Evolutionary conservation across 2,797 vertebrate genomes (phyloP), one percentile per base, ranked within the genome.

Genomic region (Mus caroli): DNA sequence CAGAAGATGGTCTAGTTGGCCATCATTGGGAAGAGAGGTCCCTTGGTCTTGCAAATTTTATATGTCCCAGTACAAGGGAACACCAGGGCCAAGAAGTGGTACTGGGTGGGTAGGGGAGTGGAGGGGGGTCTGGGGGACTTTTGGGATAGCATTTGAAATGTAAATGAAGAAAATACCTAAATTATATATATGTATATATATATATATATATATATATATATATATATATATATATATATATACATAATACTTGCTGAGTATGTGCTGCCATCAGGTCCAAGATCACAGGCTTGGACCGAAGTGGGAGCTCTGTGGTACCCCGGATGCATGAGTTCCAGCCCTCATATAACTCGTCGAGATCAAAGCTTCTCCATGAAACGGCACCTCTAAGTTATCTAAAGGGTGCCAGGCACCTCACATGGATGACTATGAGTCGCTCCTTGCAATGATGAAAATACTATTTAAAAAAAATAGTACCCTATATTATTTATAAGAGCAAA

Each of bases 401-500:
- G 62, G 90, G 54, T 56, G 4, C 22, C 56, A 78, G 26, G n/a
- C 8, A 84, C 31, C 26, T 91, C 58, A 24, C 64, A 54, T 75
- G 22, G 73, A 52, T 40, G 46, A 26, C 13, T 77, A 10, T 93
- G 46, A 93, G 64, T 87, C 82, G 58, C 15, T 92, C 60, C 69
- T 96, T 90, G 22, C 17, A 79, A 10, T 90, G 56, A 87, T 80
- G 20, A 67, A 80, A 85, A 77, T 78, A 82, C 56, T 89, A 58
- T 69, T 67, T 34, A 15, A 26, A 34, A 92, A 13, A 90, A 96
- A 87, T 88, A 40, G 15, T 86, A 78, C 62, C 34, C 34, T 84
- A n/a, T 58, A 54, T 92, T 46, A 80, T 34, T 95, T 92, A 76
- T 83, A 73, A 79, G 13, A 88, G 34, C 22, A 97, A 89, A 83